Evolutionary conservation across 2,113 vertebrate species (phyloP), one percentile per base, ranked within the genome.

Genomic region (Channa argus): DNA sequence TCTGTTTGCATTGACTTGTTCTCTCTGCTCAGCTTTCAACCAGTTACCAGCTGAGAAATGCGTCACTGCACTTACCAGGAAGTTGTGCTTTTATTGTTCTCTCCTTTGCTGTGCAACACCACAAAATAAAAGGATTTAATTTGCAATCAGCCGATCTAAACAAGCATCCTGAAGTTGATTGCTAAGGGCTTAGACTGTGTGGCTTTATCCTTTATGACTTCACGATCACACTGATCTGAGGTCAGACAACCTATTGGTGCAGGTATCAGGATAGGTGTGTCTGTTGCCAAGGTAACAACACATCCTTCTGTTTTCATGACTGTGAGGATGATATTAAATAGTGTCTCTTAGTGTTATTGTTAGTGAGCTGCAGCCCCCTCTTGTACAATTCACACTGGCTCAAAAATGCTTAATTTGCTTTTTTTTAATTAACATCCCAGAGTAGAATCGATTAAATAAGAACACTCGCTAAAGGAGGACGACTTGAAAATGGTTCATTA

Each of bases 221-320:
- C 52, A 50, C 4, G n/a, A 44, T 39, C 34, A 4, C 49, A 55
- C 24, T 6, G 36, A 3, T 73, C 39, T 1, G 11, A 50, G 14
- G 24, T 24, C 24, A 24, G 24, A 24, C 24, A 24, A 24, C 24
- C 24, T 24, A 41, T 41, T 10, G 6, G 49, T 15, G 5, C 37
- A 11, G 0, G 37, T 14, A 53, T 63, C 12, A 14, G 63, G 37
- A 62, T 52, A 79, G 78, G 85, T 85, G 78, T 80, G 68, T 84
- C 69, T 70, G 71, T 82, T 82, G 46, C 76, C 67, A 63, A 47
- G 71, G 80, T 62, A 75, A 88, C 68, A 47, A 44, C 74, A 53
- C 59, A 66, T 62, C 9, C 38, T 43, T 67, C 15, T 58, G 43
- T 61, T 80, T 49, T 76, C 72, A 54, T 14, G 13, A 15, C 4